Conservation (phyloP, 2,888 invertebrate species). For the Diaphora mendica region DNA sequence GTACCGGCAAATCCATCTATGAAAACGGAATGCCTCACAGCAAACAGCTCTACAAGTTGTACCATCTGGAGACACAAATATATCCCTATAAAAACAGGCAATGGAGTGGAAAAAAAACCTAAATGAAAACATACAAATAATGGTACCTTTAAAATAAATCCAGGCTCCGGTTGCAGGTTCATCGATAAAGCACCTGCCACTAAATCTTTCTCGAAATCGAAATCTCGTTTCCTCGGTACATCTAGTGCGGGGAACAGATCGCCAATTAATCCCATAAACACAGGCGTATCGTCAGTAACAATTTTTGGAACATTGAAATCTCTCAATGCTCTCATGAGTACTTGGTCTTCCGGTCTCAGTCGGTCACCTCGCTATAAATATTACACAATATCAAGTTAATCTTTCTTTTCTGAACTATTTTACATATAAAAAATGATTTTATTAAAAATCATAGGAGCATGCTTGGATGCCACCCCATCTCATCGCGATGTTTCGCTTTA, state of each 20-base stretch:
- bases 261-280: conserved; percentile 97
- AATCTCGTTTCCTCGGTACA: conserved; percentile 94
- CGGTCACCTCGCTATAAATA: conserved; percentile 88
- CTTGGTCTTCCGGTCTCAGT: conserved; percentile 95
- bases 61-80: conserved; percentile 88
- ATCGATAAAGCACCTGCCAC: conserved; percentile 92
- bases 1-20: conserved; percentile 95
- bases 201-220: conserved; percentile 93
- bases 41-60: conserved; percentile 96
- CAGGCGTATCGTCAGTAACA: conserved; percentile 95
- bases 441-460: too few relatives aligned
- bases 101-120: neutral
- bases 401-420: too few relatives aligned
- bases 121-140: neutral
- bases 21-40: conserved; percentile 97
- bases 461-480: too few relatives aligned
- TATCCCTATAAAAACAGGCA: neutral
- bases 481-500: too few relatives aligned
- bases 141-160: conserved; percentile 92
- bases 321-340: conserved; percentile 96
- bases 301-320: conserved; percentile 98
- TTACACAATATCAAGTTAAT: neutral
- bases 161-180: conserved; percentile 96
- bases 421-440: too few relatives aligned
- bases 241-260: conserved; percentile 97